A percentile compares a stretch with the other conserved stretches of the same genome.
These are phyloP conservation scores for Catostomus latipinnis DNA, from an alignment of 2,797 vertebrate species.

Conservation along the genomic window DNA sequence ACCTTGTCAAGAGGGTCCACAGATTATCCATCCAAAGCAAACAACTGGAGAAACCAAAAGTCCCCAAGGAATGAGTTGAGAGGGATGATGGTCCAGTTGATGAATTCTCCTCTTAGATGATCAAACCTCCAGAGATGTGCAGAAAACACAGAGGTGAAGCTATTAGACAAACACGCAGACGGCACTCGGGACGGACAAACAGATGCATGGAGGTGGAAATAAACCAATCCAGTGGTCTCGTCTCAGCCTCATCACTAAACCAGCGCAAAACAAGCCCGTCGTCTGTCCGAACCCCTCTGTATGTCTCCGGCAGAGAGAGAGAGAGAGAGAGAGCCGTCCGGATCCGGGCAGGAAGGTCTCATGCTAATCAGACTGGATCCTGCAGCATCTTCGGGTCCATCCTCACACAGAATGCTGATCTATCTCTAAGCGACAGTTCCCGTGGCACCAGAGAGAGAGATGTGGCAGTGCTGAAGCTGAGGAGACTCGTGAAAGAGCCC, in stretches of 20 bases:
- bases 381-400: conserved; percentile 17
- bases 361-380: neutral
- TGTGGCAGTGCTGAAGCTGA: conserved; percentile 27
- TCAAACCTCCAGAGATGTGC: conserved; percentile 27
- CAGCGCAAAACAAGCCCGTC: too few relatives aligned
- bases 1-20: too few relatives aligned
- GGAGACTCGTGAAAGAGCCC: conserved; percentile 28
- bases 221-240: too few relatives aligned
- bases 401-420: conserved; percentile 1
- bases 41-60: neutral
- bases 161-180: neutral
- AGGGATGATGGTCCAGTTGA: neutral
- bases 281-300: too few relatives aligned
- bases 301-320: too few relatives aligned
- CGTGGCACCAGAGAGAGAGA: conserved; percentile 3
- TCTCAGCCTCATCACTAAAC: too few relatives aligned
- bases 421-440: neutral
- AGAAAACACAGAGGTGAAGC: neutral
- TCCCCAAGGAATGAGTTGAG: neutral
- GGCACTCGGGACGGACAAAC: neutral
- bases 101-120: neutral
- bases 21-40: conserved; percentile 66
- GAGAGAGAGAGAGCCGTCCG: neutral
- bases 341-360: neutral
- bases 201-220: neutral